phyloP scores from a whole-genome alignment of 2,113 vertebrate genomes.

The Narcine bancroftii region DNA sequence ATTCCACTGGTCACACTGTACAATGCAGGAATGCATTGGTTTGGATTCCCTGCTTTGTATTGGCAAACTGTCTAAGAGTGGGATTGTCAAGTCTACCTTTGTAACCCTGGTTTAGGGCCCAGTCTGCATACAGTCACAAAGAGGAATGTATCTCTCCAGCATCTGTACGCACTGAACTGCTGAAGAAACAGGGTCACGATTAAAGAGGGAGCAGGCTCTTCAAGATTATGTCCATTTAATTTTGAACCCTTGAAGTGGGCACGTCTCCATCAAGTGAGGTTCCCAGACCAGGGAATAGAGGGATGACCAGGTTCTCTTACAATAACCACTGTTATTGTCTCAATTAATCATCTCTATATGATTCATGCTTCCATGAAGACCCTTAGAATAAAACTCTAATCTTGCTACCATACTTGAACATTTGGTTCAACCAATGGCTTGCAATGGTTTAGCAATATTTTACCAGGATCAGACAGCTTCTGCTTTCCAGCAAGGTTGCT shows the following conservation, averaged over 20 bases:
- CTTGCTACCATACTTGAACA: no score
- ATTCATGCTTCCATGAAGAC: no score
- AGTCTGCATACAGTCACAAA: background rate
- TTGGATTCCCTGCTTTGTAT: background rate
- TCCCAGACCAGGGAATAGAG: background rate
- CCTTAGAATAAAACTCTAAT: no score
- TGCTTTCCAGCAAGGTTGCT: background rate
- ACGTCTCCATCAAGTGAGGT: background rate
- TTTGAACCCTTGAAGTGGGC: background rate
- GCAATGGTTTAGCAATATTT: no score
- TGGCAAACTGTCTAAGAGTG: background rate
- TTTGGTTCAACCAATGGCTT: no score
- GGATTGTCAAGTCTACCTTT: background rate
- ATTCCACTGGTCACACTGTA: no score
- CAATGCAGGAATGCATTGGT: background rate
- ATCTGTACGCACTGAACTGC: background rate
- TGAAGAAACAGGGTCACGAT: background rate
- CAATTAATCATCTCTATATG: no score
- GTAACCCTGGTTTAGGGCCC: background rate
- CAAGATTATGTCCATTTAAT: background rate
- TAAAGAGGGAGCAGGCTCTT: background rate
- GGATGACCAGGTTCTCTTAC: no score
- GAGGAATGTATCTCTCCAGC: background rate
- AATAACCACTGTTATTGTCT: no score
- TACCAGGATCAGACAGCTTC: no score